Evolutionary conservation across 2,797 vertebrate species (phyloP), one percentile per base, ranked within the genome.

Genomic region (Phrynocephalus forsythii): DNA sequence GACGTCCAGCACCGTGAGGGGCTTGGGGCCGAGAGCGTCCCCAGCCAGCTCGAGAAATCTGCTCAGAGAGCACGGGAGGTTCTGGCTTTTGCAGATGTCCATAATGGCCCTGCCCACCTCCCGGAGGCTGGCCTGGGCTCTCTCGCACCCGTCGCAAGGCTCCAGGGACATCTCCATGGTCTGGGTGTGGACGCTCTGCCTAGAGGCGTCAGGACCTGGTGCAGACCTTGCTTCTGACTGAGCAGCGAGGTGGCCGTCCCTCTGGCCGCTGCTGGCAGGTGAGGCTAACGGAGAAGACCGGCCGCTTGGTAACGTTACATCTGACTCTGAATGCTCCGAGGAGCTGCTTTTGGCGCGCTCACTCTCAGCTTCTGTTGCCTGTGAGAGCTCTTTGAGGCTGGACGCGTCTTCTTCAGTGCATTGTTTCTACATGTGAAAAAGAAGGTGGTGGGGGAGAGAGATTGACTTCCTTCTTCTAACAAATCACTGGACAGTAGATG

Each of bases 41-140:
- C 96, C 96, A 60, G 98, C 90, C 48, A 94, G 94, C 60, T 89
- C 95, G 86, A 97, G 95, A 86, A 98, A 97, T 33, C 91, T 96
- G 95, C 96, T 94, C 71, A 99, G 96, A 48, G 98, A 97, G 0
- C 98, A 99, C 66, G 98, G 98, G 92, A 99, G 95, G 85, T 98
- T 98, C 93, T 99, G 98, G 77, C 95, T 96, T 93, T 90, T 95
- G 91, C 98, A 98, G 89, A 99, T 91, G 79, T 95, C 90, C 52
- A 97, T 92, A 83, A 99, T 91, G 86, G 95, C 94, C 20, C 94
- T 95, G 87, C 98, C 97, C 0, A 98, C 98, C 88, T 97, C 95
- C 28, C 33, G 94, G 86, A 99, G 94, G 91, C 95, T 91, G 18
- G 93, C 94, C 92, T 98, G 98, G 26, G 97, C 93, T 0, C 94